These are phyloP conservation scores for Aphaenogaster floridana DNA, from an alignment of 1,140 invertebrate species.

Conservation along the genomic window DNA sequence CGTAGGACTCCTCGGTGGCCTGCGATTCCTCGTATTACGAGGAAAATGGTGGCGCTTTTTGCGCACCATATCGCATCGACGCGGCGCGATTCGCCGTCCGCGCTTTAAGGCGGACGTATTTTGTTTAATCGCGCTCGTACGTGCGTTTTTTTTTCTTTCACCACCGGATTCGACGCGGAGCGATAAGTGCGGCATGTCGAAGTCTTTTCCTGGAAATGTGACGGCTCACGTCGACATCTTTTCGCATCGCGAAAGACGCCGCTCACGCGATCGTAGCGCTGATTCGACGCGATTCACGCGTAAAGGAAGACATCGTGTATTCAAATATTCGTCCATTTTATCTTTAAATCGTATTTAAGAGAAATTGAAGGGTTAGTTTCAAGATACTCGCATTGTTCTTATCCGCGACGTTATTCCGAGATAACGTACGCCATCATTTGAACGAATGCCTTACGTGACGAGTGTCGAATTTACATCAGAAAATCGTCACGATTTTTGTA, in stretches of 20 bases:
- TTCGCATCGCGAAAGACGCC: constrained; percentile 9
- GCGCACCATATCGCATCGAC: constrained; percentile 44
- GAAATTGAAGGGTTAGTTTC: not conserved
- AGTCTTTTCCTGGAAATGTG: constrained; percentile 28
- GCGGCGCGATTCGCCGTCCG: constrained; percentile 13
- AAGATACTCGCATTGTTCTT: not conserved
- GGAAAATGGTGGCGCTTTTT: constrained; percentile 72
- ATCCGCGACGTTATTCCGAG: not conserved
- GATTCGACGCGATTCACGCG: not conserved
- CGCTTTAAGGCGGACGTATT: constrained; percentile 70
- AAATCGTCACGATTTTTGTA: not conserved
- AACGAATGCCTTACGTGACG: not conserved
- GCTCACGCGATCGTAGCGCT: not conserved
- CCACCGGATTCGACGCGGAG: constrained; percentile 15
- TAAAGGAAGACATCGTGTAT: not conserved
- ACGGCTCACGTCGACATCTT: constrained; percentile 20
- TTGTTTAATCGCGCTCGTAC: constrained; percentile 57
- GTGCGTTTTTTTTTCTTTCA: not conserved
- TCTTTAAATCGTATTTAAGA: not conserved
- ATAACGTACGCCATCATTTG: not conserved
- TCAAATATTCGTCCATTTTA: constrained; percentile 3
- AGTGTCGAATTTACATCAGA: not conserved
- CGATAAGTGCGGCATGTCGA: not conserved
- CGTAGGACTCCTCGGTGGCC: constrained; percentile 31
- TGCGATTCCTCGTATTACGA: constrained; percentile 47